Evolutionary conservation across 2,113 vertebrate species (phyloP), one percentile per base, ranked within the genome.

Genomic region (Caracal caracal): DNA sequence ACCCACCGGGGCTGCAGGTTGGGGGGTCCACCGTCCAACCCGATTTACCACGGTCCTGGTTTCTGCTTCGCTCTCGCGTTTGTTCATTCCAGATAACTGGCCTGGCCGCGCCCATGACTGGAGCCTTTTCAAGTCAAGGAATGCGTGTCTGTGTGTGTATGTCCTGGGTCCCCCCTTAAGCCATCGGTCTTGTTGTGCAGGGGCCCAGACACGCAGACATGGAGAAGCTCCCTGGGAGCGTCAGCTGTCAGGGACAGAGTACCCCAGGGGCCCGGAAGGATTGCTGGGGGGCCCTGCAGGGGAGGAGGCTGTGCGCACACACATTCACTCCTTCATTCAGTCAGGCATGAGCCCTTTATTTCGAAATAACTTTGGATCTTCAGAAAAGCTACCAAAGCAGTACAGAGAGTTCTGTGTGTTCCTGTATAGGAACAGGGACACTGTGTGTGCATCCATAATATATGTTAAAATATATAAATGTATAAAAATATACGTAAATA

Each of bases 41-140:
- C 15, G 0, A 0, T 4, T 19, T 49, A 10, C 56, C 33, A 0
- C 3, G 3, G 1, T n/a, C 2, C 84, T 24, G n/a, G 1, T 3
- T 17, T 17, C 65, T 2, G 8, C 19, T 3, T 24, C 10, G 0
- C 51, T 43, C 63, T 37, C 10, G 24, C 13, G 0, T 26, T 7
- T 49, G 26, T 33, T 10, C 5, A 2, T 17, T n/a, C 33, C 2
- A 2, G 66, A 28, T 11, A 33, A 17, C 56, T 3, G 35, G 40
- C 43, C 47, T 24, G 37, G 30, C 53, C 82, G 2, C 1, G 0
- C 70, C 8, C 26, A 2, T 0, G 15, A 10, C 13, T 6, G 19
- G 80, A 37, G 7, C 68, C 59, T 53, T 40, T 30, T 20, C 4
- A 30, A 43, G 70, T 65, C 2, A 4, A 24, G 5, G 24, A 12